Evolutionary conservation across 2,113 vertebrate species (phyloP), one percentile per base, ranked within the genome.

Genomic region (Melanostigma gelatinosum): DNA sequence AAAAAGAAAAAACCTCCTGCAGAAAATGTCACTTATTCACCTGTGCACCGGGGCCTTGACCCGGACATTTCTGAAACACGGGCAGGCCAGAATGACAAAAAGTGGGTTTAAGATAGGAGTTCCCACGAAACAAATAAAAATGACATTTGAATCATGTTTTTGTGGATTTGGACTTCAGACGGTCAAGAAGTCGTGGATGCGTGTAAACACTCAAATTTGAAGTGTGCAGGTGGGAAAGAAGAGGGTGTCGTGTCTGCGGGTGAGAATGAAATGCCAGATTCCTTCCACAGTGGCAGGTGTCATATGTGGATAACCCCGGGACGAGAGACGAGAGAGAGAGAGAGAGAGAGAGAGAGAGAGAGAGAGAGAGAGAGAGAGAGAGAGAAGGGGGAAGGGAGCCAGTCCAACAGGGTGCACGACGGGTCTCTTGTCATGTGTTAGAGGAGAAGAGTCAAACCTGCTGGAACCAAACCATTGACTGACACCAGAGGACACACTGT

Each of bases 11-110:
- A 85, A 24, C 34, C 66, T 65, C 89, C 46, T 52, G 87, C 90
- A 92, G 92, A 92, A 95, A 95, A 94, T 95, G 89, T 91, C 42
- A 57, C 91, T 90, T 90, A 52, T 91, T 93, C 77, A 93, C 86
- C 90, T 92, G 63, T 91, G 92, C 85, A 79, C 77, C 34, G 58
- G 80, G 84, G 85, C 54, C 55, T 38, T 55, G 72, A 88, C 70
- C 80, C 12, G 82, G 86, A 71, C 74, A 79, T 78, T 80, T 81
- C 32, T 85, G 84, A 15, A 55, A 55, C 75, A 77, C 0, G 32
- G 40, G 36, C 38, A 9, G 63, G 80, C 36, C 34, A 0, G 40
- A 58, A 50, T 68, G 72, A 85, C 60, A 83, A 76, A 87, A 64
- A 72, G 71, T 38, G 7, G 34, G 27, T 75, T 89, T 75, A 83